Evolutionary conservation across 2,888 invertebrate genomes (phyloP), one percentile per base, ranked within the genome.

Genomic region (Amiota mariae): DNA sequence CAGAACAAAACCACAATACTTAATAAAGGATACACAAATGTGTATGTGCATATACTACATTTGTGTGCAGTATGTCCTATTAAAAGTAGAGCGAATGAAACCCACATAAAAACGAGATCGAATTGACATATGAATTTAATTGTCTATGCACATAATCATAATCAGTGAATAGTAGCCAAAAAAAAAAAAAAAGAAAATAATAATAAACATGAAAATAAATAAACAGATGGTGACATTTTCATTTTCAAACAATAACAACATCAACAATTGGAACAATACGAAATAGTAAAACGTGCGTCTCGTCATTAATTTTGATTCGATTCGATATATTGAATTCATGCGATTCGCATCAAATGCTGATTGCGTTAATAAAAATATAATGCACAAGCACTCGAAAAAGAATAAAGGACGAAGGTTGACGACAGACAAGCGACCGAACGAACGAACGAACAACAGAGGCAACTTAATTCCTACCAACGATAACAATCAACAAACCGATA

Each of bases 361-460:
- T 85, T 86, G 81, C 82, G 78, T 84, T 85, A 85, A 85, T 85
- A 86, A 84, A 85, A 84, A 85, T 86, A 86, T 84, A 82, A 85
- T 85, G 83, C 77, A 73, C 76, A 77, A 78, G 79, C 82, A 86
- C 78, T 82, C 63, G 77, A 78, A 73, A 36, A 46, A 36, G 49
- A 47, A 72, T 63, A 71, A 49, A 59, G 11, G 11, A 24, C 51
- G 12, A 57, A 64, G 64, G 8, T 36, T n/a, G 56, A 20, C 11
- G 18, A 36, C 56, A 57, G 9, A 57, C 24, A 36, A 47, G 36
- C 54, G n/a, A n/a, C n/a, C n/a, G n/a, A n/a, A n/a, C n/a, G n/a
- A 54, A 66, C 49, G 54, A 67, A 70, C 73, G 24, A 36, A 74
- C 78, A 74, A 84, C 83, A 83, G 84, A 84, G 79, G 76, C 73